phyloP scores from a whole-genome alignment of 1,140 invertebrate species.

The Apis cerana region DNA sequence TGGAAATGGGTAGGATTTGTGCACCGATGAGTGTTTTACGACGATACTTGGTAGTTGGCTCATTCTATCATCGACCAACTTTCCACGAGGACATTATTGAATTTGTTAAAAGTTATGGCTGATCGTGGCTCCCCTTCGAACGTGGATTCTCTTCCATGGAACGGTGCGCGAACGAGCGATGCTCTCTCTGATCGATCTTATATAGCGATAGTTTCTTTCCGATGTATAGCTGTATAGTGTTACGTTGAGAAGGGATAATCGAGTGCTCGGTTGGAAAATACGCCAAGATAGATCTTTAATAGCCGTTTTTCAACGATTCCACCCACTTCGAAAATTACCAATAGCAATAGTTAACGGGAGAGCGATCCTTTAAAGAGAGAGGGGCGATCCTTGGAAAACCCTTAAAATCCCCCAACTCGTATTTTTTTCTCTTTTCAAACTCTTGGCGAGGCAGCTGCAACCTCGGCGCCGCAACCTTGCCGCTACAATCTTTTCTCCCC shows the following conservation, averaged over 20 bases:
- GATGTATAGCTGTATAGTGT: background rate
- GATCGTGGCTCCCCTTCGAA: conserved; percentile 16
- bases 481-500: background rate
- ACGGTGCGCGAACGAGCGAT: background rate
- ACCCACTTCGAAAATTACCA: background rate
- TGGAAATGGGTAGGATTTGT: conserved; percentile 22
- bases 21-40: conserved; percentile 41
- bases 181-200: conserved; percentile 15
- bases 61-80: conserved; percentile 54
- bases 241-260: background rate
- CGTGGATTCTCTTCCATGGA: background rate
- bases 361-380: no score
- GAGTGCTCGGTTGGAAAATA: background rate
- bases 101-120: conserved; percentile 61
- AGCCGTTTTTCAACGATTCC: no score
- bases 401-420: no score
- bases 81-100: conserved; percentile 55
- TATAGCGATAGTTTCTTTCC: conserved; percentile 7
- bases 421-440: no score
- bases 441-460: background rate
- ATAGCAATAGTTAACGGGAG: no score
- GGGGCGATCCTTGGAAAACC: no score
- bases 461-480: background rate
- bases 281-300: no score
- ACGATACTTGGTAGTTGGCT: conserved; percentile 42